A percentile compares a stretch with the other conserved stretches of the same genome.
Evolutionary conservation across 2,797 vertebrate species (phyloP).

Genomic region (Pangasius krempfi): DNA sequence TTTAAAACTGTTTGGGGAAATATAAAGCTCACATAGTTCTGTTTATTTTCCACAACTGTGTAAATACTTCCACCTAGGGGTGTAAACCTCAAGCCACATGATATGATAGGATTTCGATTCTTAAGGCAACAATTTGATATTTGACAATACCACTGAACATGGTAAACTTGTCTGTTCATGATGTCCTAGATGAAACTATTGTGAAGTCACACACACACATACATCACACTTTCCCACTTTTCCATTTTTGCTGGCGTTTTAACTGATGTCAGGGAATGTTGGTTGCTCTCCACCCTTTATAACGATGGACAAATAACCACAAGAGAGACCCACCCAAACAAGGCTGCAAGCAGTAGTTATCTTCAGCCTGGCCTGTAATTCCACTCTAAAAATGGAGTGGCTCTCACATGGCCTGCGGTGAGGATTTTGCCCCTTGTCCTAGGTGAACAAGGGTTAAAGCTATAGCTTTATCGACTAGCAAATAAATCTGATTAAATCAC

Average conservation of each 20-base stretch:
- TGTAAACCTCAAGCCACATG: neutral
- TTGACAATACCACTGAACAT: neutral
- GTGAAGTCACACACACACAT: neutral
- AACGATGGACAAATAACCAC: constrained; percentile 68
- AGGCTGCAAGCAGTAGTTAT: constrained; percentile 70
- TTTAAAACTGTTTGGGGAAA: neutral
- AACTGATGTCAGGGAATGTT: constrained; percentile 64
- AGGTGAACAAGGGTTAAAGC: constrained; percentile 21
- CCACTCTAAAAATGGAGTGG: constrained; percentile 61
- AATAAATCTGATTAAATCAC: neutral
- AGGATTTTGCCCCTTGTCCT: constrained; percentile 11
- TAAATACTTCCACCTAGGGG: neutral
- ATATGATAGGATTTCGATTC: neutral
- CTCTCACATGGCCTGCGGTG: constrained; percentile 37
- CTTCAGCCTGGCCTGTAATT: constrained; percentile 70
- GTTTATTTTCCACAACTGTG: neutral
- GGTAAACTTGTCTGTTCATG: neutral
- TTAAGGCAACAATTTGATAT: neutral
- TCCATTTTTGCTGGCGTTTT: constrained; percentile 38
- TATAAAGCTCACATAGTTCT: neutral
- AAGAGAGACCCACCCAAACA: constrained; percentile 74
- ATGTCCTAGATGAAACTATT: neutral
- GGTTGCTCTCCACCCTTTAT: constrained; percentile 64
- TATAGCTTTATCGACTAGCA: neutral
- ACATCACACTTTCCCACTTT: constrained; percentile 22